Base-by-base conservation (phyloP, 2,888 invertebrate genomes). In the Euclidia mi region DNA sequence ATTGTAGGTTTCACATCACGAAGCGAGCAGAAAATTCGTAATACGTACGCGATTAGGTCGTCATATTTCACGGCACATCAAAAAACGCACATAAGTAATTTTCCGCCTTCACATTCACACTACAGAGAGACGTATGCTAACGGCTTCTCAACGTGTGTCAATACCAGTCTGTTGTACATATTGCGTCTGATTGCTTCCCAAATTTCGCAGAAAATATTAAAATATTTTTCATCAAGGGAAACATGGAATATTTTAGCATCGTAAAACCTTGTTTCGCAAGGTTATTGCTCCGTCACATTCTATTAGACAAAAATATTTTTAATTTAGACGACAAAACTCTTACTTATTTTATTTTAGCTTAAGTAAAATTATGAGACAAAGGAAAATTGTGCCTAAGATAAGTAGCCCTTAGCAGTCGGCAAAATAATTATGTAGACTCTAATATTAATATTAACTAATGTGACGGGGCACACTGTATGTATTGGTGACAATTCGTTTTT, bases 181-280 rank as follows among this genome's bases (percentile, higher is more conserved):
- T 34, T 28, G 34, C 35, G 41, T 45, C 31, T 56, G 45, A 56
- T 50, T 44, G 40, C 56, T 49, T 17, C 42, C 18, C 17, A 50
- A 50, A 50, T 56, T 45, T 64, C 67, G 44, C 32, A 55, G 57
- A 63, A 74, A 67, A 64, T 59, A 61, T 61, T 66, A 66, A 65
- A 60, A 73, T 69, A 74, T 74, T 71, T 63, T 64, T 61, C 56
- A 74, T 71, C 53, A 56, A 41, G 49, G 59, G 32, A 43, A 55
- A 55, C 51, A 44, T 46, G 45, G 53, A 64, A 71, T 70, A 71
- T 74, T 71, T 71, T 64, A 61, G 45, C 71, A 56, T 61, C 56
- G 56, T 57, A 60, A 66, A 56, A 65, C 59, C 47, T 59, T 45
- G 56, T 66, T 65, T 73, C 56, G 53, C 56, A 49, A 61, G 73